Evolutionary conservation across 2,113 vertebrate genomes (phyloP).

Genomic region (Tympanuchus pallidicinctus): DNA sequence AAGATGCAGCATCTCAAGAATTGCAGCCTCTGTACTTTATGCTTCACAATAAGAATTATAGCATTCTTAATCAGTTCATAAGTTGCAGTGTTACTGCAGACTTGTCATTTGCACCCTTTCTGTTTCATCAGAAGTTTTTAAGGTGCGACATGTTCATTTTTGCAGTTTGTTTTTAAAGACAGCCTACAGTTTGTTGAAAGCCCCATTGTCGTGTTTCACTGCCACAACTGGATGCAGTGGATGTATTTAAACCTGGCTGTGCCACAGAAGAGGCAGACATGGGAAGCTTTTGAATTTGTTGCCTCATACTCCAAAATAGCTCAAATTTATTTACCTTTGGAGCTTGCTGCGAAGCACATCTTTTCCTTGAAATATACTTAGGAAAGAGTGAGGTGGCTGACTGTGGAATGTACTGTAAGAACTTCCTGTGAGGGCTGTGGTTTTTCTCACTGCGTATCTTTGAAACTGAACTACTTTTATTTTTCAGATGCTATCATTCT

Average conservation of each 20-base stretch:
- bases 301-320: neutral
- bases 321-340: slow-evolving; percentile 5
- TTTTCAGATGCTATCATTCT: neutral
- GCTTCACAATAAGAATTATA: neutral
- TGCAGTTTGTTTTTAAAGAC: neutral
- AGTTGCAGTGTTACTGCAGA: neutral
- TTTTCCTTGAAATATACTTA: neutral
- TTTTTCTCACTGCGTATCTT: neutral
- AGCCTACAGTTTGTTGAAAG: neutral
- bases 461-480: neutral
- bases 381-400: neutral
- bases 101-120: neutral
- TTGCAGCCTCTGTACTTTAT: neutral
- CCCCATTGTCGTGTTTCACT: neutral
- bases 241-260: neutral
- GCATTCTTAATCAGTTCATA: neutral
- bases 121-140: neutral
- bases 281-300: neutral
- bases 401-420: neutral
- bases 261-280: neutral
- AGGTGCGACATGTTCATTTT: neutral
- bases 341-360: neutral
- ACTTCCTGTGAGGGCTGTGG: neutral
- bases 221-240: neutral
- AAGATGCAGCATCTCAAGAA: neutral